Evolutionary conservation across 2,888 invertebrate species (phyloP).

Genomic region (Lasiommata megera): DNA sequence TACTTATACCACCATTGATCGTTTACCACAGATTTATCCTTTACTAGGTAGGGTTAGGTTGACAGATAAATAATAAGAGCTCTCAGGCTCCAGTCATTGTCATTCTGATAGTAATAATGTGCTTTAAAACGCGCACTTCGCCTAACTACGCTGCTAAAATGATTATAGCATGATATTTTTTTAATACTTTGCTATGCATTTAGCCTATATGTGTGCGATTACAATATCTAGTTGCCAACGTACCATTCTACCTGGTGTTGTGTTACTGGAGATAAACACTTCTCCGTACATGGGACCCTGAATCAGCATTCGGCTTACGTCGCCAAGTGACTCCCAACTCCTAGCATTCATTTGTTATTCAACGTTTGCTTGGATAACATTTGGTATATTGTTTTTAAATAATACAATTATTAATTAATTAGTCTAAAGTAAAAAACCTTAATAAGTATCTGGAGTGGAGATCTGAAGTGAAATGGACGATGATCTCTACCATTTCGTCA

Average conservation of each 20-base stretch:
- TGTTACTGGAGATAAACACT: conserved; percentile 57
- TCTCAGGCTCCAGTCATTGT: no score
- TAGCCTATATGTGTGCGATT: background rate
- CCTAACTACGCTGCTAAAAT: no score
- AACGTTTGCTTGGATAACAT: background rate
- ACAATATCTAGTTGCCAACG: conserved; percentile 13
- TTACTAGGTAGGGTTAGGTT: no score
- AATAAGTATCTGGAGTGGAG: background rate
- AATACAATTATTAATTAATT: background rate
- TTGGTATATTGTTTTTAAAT: background rate
- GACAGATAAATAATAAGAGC: no score
- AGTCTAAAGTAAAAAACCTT: no score
- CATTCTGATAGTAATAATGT: no score
- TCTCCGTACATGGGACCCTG: conserved; percentile 51
- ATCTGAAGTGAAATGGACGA: conserved; percentile 38
- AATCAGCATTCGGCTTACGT: conserved; percentile 41
- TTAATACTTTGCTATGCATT: no score
- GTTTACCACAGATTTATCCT: no score
- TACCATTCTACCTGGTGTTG: conserved; percentile 51
- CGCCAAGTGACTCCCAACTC: background rate
- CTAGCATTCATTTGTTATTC: conserved; percentile 13
- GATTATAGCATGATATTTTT: no score
- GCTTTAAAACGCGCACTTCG: no score
- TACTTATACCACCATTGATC: no score
- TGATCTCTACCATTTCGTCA: conserved; percentile 38